Base-by-base conservation (phyloP, 2,113 vertebrate species). In the Guaruba guarouba region DNA sequence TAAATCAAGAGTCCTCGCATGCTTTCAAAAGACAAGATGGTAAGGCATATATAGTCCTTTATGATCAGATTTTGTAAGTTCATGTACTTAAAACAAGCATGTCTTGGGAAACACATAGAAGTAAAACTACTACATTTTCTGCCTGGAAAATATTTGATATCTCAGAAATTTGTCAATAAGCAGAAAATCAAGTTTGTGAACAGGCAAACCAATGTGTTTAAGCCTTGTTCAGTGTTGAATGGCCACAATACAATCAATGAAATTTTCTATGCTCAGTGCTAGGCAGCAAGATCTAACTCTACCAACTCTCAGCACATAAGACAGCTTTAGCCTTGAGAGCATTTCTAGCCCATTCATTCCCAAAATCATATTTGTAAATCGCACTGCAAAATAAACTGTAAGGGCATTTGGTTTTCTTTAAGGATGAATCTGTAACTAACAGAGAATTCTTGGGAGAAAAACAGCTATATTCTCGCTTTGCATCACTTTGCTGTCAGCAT, bases 1-100 rank as follows among this genome's bases (percentile, higher is more conserved):
- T 95, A 97, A 97, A 97, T 97, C 93, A 96, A 79, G 77, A 80
- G 51, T 71, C 62, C 27, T 92, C 66, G 64, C 44, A 35, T 55
- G 88, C 66, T 88, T 82, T 64, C 81, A 79, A 39, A 49, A 91
- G 71, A 81, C 48, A 63, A 79, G 61, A 29, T 96, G 57, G 57
- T 41, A 89, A 88, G 37, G 44, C 25, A 69, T 69, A 80, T 54
- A 52, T 23, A 90, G 52, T 29, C 54, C 44, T 94, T 69, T 70
- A 70, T 15, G 33, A 77, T n/a, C 31, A 39, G 67, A 90, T 91
- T 85, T 93, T 28, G 0, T 81, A 88, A 92, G 92, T 94, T 91
- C 68, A 86, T 8, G 24, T 48, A 37, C 41, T 88, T 88, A 80
- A 83, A 87, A 90, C n/a, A 83, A 51, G 17, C 16, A 46, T 19